Evolutionary conservation across 2,113 vertebrate genomes (phyloP).

Genomic region (Syrmaticus mikado): DNA sequence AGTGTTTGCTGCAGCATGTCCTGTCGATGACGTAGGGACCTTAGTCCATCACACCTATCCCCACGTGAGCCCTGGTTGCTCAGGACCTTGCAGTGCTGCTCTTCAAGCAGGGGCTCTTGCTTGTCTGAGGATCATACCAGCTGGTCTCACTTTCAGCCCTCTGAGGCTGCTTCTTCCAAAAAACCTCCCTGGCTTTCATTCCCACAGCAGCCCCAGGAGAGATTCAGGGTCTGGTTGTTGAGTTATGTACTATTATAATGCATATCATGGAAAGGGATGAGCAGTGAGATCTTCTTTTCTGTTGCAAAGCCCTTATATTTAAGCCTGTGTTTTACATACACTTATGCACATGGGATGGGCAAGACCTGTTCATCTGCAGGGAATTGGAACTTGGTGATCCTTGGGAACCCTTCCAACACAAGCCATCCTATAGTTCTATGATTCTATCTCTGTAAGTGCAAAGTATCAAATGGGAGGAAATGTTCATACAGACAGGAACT

Average conservation of each 20-base stretch:
- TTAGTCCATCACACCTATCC: neutral
- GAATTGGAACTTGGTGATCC: too few relatives aligned
- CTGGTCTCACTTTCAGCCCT: neutral
- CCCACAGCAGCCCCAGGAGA: neutral
- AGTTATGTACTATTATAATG: neutral
- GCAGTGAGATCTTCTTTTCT: neutral
- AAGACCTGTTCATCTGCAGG: neutral
- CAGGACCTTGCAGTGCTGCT: accelerated
- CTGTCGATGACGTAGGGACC: accelerated
- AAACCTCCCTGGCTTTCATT: neutral
- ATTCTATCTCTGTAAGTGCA: neutral
- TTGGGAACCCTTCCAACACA: too few relatives aligned
- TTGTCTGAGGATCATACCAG: neutral
- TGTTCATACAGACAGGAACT: neutral
- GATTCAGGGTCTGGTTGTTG: neutral
- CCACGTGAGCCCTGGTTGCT: accelerated
- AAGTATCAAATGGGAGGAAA: neutral
- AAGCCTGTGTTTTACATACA: neutral
- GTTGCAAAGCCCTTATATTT: neutral
- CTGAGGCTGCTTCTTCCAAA: conserved; percentile 1
- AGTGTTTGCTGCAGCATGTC: accelerated
- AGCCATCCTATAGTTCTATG: too few relatives aligned
- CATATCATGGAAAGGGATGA: neutral
- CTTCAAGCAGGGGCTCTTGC: neutral
- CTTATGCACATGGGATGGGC: accelerated